Evolutionary conservation across 2,888 invertebrate genomes (phyloP), one percentile per base, ranked within the genome.

Genomic region (Oxystoma pomonae): DNA sequence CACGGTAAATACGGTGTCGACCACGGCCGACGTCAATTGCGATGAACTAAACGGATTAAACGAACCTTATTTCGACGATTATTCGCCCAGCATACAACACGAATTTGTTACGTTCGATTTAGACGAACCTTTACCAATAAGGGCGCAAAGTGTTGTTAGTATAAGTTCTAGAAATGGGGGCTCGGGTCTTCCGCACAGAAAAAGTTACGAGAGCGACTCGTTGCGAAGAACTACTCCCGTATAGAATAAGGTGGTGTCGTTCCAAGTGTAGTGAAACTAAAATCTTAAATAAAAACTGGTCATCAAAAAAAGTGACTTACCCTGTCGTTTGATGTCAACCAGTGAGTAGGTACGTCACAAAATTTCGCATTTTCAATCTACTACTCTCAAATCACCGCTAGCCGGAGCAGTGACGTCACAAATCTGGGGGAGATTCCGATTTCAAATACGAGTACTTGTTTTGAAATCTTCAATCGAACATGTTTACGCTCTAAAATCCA

Each of bases 51-150:
- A 75, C 21, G 35, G 35, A 7, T 35, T 35, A 35, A 73, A 70
- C 70, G 71, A 80, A 71, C 75, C 70, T 35, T 65, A 62, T 17
- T 78, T 78, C 68, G 80, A 85, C 52, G 87, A 86, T 67, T 82
- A 80, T 69, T 85, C 87, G 60, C 85, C 87, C 12, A 79, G 80
- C 64, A 74, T 81, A 64, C 83, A 81, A 55, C 88, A 87, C 69
- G 90, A 90, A 72, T 84, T 89, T 74, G 87, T 89, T 56, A 88
- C 89, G 12, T 90, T 90, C 75, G 88, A 89, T 72, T 82, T 87
- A 61, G 88, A 87, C 50, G 84, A 84, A 56, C 81, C 84, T 20
- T 70, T 83, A 69, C 82, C 83, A 57, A 58, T 73, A 9, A 70
- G 72, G 64, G 77, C 77, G 3, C 78, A 76, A 58, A 79, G 77